phyloP scores from a whole-genome alignment of 2,888 invertebrate genomes.

The Syritta pipiens region DNA sequence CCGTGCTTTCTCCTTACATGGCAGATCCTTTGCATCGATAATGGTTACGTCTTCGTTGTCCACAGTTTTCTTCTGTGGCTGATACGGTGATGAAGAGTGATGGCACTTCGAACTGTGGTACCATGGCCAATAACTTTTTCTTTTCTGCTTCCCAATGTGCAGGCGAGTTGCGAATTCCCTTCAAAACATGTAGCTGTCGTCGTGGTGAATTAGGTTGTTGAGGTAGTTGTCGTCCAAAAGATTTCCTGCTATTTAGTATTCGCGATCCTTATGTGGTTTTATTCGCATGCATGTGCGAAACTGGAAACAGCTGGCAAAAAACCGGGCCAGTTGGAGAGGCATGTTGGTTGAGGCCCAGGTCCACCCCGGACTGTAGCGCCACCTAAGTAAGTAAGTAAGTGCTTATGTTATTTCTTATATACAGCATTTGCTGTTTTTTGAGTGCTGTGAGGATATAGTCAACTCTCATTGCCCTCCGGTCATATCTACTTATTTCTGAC shows the following conservation, averaged over 20 bases:
- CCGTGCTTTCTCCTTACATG: background rate
- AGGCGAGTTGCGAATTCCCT: background rate
- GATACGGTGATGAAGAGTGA: conserved; percentile 2
- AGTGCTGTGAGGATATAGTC: background rate
- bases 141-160: conserved; percentile 4
- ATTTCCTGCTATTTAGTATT: background rate
- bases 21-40: background rate
- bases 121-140: conserved; percentile 5
- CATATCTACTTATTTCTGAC: background rate
- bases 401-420: too few species aligned
- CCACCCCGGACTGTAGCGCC: too few species aligned
- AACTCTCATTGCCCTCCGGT: background rate
- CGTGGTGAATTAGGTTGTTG: background rate
- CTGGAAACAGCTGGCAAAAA: too few species aligned
- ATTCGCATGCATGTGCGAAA: too few species aligned
- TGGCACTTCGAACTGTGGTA: conserved; percentile 1
- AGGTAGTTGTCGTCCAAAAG: background rate
- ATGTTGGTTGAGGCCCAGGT: too few species aligned
- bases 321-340: too few species aligned
- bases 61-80: background rate
- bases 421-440: background rate
- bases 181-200: background rate
- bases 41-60: background rate
- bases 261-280: too few species aligned
- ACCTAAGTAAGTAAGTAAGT: too few species aligned